Evolutionary conservation across 1,140 invertebrate genomes (phyloP), one percentile per base, ranked within the genome.

Genomic region (Meloidogyne exigua): DNA sequence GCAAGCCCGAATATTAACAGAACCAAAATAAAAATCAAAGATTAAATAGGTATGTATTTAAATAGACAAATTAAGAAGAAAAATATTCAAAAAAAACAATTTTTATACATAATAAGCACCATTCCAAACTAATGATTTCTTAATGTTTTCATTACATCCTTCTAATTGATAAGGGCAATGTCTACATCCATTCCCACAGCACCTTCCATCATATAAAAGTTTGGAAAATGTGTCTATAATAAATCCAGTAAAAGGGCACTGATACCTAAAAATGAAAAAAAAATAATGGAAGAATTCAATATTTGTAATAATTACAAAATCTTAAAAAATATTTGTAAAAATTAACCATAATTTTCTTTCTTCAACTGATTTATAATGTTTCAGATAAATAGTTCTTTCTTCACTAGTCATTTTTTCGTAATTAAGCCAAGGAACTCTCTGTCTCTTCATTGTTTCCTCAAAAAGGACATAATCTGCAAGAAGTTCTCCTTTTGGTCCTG

Each of bases 131-230:
- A 65, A n/a, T 1, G 72, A 68, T 64, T 71, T 76, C 42, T 75
- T 78, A 12, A 82, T 32, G 25, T 85, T 64, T 36, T 83, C 81
- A 49, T 36, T 44, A 25, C 83, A 84, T 68, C 79, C 82, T 26
- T 81, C 80, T 49, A 79, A 25, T 44, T 82, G 85, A 71, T 87
- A 87, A 10, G 85, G 83, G 77, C 85, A 87, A 75, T 87, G 85
- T 65, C 85, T 71, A 72, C 85, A 87, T 25, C 86, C 85, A 63
- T 79, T 79, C 18, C 85, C 85, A 75, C 85, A 87, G 57, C 85
- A 87, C 73, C 85, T 78, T 13, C 79, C 84, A 68, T 82, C 75
- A 62, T 78, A 68, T 25, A 87, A 68, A 36, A 85, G 76, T 72
- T 84, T 79, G 1, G 79, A 79, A 62, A 87, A 80, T 11, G 86